Evolutionary conservation across 2,113 vertebrate species (phyloP), one percentile per base, ranked within the genome.

Genomic region (Ia io): DNA sequence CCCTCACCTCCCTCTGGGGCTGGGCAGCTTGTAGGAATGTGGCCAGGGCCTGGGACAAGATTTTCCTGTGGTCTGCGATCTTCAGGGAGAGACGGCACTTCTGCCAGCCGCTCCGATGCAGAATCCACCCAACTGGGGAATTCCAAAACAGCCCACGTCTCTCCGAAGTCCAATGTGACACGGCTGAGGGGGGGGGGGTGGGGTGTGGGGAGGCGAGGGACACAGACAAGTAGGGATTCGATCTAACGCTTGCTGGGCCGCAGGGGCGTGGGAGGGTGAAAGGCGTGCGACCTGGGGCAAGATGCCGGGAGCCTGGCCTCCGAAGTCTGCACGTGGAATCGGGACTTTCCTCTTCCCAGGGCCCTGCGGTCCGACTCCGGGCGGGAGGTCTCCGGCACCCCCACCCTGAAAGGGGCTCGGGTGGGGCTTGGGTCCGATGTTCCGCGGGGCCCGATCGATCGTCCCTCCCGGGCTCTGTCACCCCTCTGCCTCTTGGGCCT

Each of bases 341-440:
- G 23, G 44, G 30, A 91, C 40, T 13, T 22, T 16, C 14, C 37
- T 10, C 25, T 22, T 47, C 44, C 11, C 9, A 1, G 40, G 16
- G 47, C 61, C 11, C 25, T 20, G 7, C 1, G 0, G 53, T 2
- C 17, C 63, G 16, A 4, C 35, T 32, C 70, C 0, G 8, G 3
- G 23, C 59, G 47, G 0, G 1, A 10, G 5, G 2, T 37, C 49
- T 22, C 30, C 73, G 1, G 20, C 51, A 3, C 47, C 59, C 40
- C 25, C 32, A 32, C 3, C 37, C 32, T 0, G 0, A 23, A 22
- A 67, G 32, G 23, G 42, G 51, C 28, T n/a, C 3, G 0, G 2
- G n/a, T 9, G 1, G 0, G 25, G 18, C 40, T 22, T n/a, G 30
- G 1, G 37, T 23, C 30, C 32, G 16, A n/a, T 10, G 25, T 18